A percentile compares a stretch with the other conserved stretches of the same genome.
Conservation (phyloP, 2,113 vertebrate species). For the Caranx ignobilis region DNA sequence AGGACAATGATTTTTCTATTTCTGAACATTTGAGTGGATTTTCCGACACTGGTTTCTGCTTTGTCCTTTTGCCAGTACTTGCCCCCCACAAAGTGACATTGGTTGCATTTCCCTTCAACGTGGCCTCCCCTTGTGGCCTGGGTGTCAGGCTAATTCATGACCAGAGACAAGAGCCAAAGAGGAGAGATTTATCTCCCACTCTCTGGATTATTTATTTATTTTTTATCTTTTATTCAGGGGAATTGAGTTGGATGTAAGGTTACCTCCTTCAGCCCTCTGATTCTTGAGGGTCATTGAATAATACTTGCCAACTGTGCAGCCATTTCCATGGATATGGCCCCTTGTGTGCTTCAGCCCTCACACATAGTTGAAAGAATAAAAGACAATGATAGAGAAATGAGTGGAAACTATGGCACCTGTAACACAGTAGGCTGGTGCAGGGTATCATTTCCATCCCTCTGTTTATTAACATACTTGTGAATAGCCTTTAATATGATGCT, state of each 20-base stretch:
- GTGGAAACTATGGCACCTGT: neutral
- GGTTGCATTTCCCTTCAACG: slow-evolving; percentile 70
- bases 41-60: slow-evolving; percentile 23
- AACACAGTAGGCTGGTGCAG: neutral
- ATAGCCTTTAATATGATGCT: neutral
- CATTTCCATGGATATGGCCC: slow-evolving; percentile 54
- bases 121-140: slow-evolving; percentile 70
- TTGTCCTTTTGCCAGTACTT: slow-evolving; percentile 38
- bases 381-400: neutral
- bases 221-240: slow-evolving; percentile 62
- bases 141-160: slow-evolving; percentile 68
- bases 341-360: slow-evolving; percentile 30
- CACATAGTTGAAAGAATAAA: slow-evolving; percentile 35
- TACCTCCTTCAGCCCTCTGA: slow-evolving; percentile 58
- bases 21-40: slow-evolving; percentile 13
- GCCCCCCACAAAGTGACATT: slow-evolving; percentile 30
- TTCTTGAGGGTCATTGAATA: slow-evolving; percentile 66
- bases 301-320: slow-evolving; percentile 54
- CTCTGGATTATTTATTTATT: slow-evolving; percentile 48
- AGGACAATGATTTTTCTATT: neutral
- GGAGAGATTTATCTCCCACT: slow-evolving; percentile 78
- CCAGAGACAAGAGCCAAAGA: slow-evolving; percentile 28
- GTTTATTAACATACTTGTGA: slow-evolving; percentile 6
- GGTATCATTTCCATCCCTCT: neutral
- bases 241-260: slow-evolving; percentile 57